phyloP scores from a whole-genome alignment of 2,113 vertebrate genomes.

The Trogon surrucura region DNA sequence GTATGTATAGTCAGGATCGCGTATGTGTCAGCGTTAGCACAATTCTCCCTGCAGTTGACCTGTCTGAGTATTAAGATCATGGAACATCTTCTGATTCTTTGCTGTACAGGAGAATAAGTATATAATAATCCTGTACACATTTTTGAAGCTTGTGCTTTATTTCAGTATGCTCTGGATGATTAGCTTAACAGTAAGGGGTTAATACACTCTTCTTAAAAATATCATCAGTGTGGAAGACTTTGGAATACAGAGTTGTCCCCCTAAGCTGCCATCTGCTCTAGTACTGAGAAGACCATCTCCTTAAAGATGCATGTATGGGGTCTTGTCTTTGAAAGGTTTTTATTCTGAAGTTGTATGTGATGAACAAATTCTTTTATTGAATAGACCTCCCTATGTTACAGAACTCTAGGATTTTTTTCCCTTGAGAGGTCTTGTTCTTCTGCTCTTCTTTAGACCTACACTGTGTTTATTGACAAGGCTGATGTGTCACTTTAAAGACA shows the following conservation, averaged over 20 bases:
- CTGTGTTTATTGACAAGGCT: neutral
- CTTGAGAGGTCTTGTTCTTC: neutral
- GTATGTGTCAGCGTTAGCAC: neutral
- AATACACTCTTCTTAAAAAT: neutral
- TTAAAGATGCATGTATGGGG: neutral
- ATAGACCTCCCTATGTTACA: neutral
- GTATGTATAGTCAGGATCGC: conserved; percentile 74
- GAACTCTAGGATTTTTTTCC: neutral
- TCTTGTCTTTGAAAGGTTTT: neutral
- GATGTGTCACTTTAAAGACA: neutral
- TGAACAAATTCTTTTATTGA: neutral
- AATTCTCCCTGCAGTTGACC: neutral
- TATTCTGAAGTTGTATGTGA: neutral
- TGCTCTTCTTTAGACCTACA: neutral
- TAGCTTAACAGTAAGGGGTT: neutral
- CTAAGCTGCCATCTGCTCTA: neutral
- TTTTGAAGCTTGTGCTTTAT: neutral
- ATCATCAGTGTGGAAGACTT: neutral
- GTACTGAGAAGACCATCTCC: neutral
- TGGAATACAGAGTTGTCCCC: neutral
- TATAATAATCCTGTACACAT: neutral
- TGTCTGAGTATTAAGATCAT: neutral
- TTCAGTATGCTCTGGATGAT: neutral
- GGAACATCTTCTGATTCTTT: neutral
- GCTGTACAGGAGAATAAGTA: neutral